Evolutionary conservation across 2,113 vertebrate genomes (phyloP).

Genomic region (Heterotilapia buettikoferi): DNA sequence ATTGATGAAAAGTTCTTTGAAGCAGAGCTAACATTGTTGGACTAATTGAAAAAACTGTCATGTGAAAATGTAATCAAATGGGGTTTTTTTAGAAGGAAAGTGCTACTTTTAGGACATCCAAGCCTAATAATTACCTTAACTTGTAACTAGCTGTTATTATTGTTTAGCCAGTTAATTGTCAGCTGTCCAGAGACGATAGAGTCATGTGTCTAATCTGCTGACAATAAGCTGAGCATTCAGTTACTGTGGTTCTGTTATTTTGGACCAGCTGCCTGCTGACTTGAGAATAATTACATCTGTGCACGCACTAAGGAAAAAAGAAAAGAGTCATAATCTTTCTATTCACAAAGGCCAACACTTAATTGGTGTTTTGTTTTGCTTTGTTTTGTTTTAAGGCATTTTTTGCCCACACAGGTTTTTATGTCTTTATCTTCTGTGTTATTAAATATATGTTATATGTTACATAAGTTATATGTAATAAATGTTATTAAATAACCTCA

Average conservation of each 20-base stretch:
- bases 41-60: not conserved
- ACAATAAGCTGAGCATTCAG: not conserved
- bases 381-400: not conserved
- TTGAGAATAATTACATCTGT: not conserved
- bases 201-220: not conserved
- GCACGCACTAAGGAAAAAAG: fast-evolving
- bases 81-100: not conserved
- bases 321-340: not conserved
- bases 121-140: not conserved
- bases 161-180: not conserved
- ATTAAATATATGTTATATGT: not conserved
- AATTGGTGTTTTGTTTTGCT: not conserved
- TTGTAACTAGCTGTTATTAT: not conserved
- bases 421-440: not conserved
- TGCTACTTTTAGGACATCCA: not conserved
- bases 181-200: not conserved
- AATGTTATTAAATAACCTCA: not conserved
- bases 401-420: not conserved
- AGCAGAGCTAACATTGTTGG: not conserved
- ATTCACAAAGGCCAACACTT: not conserved
- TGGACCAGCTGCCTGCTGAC: not conserved
- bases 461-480: not conserved
- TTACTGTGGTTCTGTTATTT: not conserved
- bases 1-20: not conserved
- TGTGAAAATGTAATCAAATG: not conserved